phyloP scores from a whole-genome alignment of 2,797 vertebrate genomes.

The Coregonus suidteri region DNA sequence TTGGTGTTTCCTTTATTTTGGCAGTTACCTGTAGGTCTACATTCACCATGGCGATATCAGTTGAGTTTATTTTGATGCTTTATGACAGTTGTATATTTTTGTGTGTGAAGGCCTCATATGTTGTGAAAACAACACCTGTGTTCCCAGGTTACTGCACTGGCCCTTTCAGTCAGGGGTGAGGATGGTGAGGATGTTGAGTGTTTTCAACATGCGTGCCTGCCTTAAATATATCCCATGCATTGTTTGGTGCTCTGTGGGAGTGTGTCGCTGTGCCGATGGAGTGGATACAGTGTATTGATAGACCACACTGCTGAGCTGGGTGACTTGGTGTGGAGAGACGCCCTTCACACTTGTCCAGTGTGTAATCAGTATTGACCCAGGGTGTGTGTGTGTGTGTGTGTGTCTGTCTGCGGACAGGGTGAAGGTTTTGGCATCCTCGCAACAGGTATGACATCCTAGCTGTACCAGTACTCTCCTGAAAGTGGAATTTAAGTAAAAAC shows the following conservation, averaged over 20 bases:
- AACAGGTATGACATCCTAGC: background rate
- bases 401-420: background rate
- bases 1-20: no score
- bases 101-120: background rate
- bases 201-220: background rate
- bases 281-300: constrained; percentile 30
- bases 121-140: background rate
- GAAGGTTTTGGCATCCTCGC: background rate
- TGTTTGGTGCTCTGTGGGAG: constrained; percentile 26
- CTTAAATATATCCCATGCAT: constrained; percentile 22
- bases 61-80: background rate
- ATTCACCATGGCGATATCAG: background rate
- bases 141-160: background rate
- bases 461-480: constrained; percentile 5
- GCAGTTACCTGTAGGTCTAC: background rate
- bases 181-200: constrained; percentile 7
- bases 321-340: constrained; percentile 47
- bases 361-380: constrained; percentile 52
- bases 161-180: constrained; percentile 22
- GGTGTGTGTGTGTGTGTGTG: background rate
- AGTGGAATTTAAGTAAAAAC: constrained; percentile 37
- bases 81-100: background rate
- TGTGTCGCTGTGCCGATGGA: constrained; percentile 23
- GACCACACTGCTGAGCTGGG: constrained; percentile 33
- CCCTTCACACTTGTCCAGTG: constrained; percentile 68